Evolutionary conservation across 1,140 invertebrate genomes (phyloP), one percentile per base, ranked within the genome.

Genomic region (Zaprionus gabonicus): DNA sequence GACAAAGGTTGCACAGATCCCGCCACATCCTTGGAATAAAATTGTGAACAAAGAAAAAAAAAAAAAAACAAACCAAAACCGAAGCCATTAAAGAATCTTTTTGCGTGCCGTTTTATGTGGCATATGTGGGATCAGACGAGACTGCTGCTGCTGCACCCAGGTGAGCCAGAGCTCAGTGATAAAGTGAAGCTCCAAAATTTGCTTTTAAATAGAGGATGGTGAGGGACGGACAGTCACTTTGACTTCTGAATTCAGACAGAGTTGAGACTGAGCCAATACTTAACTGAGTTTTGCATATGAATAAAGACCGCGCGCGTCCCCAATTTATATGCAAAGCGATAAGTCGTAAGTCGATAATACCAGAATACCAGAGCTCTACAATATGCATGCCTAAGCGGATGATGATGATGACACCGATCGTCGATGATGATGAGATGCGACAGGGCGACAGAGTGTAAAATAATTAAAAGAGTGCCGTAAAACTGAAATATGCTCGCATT

Each of bases 391-490:
- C 34, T 59, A 23, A 38, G 34, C 20, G 36, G 34, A 46, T 49
- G 79, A 57, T 81, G 60, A 71, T 34, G 60, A 71, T 34, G 41
- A n/a, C 41, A 46, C 41, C 41, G 57, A 55, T 64, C n/a, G 49
- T 64, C n/a, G 44, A 51, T 67, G 57, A 49, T 80, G 81, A 83
- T 80, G 84, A 80, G 84, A 80, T 81, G 84, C 80, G 78, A 78
- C 44, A 55, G 46, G 41, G 31, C 70, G 78, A 78, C 44, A 55
- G 46, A 25, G 31, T 70, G 56, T 69, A 53, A 68, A 59, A 85
- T 88, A 88, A 88, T 88, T 88, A 88, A 88, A 88, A 74, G 84
- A 65, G 75, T 75, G 76, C 76, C 84, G 71, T 88, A 70, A 75
- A 78, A 81, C 57, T 77, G 66, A 80, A 79, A 79, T 75, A 79